A percentile compares a stretch with the other conserved stretches of the same genome.
Conservation (phyloP, 2,113 vertebrate genomes). For the Lanius collurio region DNA sequence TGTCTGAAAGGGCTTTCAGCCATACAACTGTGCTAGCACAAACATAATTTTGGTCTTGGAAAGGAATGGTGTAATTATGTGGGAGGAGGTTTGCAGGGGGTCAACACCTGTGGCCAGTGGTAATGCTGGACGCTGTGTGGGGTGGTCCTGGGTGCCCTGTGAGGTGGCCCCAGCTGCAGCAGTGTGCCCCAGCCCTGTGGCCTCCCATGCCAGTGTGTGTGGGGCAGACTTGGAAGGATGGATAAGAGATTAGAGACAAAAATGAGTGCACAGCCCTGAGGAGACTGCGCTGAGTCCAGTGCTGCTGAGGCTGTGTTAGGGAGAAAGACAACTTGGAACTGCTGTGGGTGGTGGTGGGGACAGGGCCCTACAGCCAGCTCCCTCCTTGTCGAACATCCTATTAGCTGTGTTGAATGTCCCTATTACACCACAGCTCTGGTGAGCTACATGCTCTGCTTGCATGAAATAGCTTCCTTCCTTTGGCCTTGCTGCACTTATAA, state of each 20-base stretch:
- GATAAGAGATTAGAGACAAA: background rate
- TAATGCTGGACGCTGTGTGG: background rate
- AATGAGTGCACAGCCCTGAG: background rate
- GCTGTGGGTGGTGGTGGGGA: background rate
- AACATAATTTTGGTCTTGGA: background rate
- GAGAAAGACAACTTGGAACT: background rate
- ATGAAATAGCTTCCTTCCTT: background rate
- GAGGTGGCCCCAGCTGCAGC: background rate
- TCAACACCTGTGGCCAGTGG: rapidly evolving
- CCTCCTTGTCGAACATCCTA: background rate
- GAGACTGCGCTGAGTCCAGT: background rate
- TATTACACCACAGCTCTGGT: background rate
- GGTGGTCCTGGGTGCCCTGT: background rate
- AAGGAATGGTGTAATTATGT: background rate
- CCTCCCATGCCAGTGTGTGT: rapidly evolving
- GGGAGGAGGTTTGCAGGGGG: background rate
- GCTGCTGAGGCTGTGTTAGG: background rate
- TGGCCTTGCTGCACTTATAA: background rate
- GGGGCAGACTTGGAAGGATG: background rate
- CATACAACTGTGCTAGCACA: background rate
- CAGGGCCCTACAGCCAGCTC: background rate
- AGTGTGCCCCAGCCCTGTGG: rapidly evolving
- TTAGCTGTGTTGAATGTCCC: background rate
- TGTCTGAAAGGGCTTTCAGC: background rate
- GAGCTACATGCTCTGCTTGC: background rate